Evolutionary conservation across 2,888 invertebrate genomes (phyloP), one percentile per base, ranked within the genome.

Genomic region (Cetonia aurata): DNA sequence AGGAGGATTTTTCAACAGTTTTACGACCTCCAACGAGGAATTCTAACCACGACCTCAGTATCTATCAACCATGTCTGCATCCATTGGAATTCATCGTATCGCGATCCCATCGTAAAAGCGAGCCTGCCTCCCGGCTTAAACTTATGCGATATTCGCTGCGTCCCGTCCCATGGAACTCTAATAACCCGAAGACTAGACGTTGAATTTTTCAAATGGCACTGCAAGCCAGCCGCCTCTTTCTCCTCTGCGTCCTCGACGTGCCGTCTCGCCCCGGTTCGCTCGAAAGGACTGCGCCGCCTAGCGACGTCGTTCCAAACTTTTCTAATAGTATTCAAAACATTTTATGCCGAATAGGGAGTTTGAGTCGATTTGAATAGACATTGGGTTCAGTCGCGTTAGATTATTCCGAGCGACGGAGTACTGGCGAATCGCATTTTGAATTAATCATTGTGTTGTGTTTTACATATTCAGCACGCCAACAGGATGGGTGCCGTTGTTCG

Each of bases 311-410:
- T 52, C 33, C 41, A 17, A 72, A 72, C 59, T 72, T 70, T 72
- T 72, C 69, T 70, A 72, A 70, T 72, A 72, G 59, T 66, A 46
- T 71, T 71, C 73, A 66, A 67, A 70, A 73, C 71, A 73, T 74
- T 75, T 74, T 74, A 75, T 75, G 74, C 71, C 72, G 71, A 68
- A 66, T 55, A 53, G 25, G 70, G 59, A 70, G 70, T 25, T 25
- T 46, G 46, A 46, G 15, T 46, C n/a, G n/a, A 53, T 74, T 67
- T 71, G 74, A 73, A 74, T 74, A 71, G 71, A 74, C 70, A 71
- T 73, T 72, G 70, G 70, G 65, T 67, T 70, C 33, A n/a, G 70
- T 73, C 67, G 68, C 59, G 71, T 71, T 75, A 72, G 75, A 73
- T 74, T 75, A 74, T 75, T 71, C 71, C 73, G 50, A 60, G 66